These are phyloP conservation scores for Scolopax bukidnonensis DNA, from an alignment of 2,797 vertebrate genomes.

Conservation along the genomic window DNA sequence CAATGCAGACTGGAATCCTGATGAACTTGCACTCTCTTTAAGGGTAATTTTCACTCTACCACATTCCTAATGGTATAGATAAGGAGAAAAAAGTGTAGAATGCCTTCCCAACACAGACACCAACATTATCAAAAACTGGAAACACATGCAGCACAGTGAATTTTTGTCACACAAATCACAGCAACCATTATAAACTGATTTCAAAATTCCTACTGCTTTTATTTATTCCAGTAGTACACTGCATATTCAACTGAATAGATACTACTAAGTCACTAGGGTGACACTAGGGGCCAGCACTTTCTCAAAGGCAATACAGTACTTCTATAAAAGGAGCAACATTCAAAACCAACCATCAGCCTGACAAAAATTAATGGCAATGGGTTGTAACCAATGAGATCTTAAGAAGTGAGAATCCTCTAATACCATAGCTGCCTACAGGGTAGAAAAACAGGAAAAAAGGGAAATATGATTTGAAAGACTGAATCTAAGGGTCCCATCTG, in stretches of 20 bases:
- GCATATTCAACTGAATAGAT: background rate
- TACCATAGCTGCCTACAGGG: background rate
- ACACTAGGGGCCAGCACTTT: background rate
- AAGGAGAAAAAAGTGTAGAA: background rate
- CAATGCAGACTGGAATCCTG: conserved; percentile 48
- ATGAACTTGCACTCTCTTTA: conserved; percentile 32
- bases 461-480: background rate
- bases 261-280: background rate
- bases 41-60: conserved; percentile 39
- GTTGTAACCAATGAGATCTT: background rate
- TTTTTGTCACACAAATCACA: background rate
- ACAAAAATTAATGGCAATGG: background rate
- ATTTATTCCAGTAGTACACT: background rate
- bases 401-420: background rate
- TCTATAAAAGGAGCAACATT: background rate
- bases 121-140: background rate
- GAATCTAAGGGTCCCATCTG: background rate
- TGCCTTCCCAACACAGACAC: background rate
- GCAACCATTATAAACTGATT: background rate
- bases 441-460: background rate
- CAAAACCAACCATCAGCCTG: background rate
- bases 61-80: conserved; percentile 38
- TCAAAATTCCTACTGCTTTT: background rate
- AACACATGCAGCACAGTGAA: background rate
- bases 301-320: background rate